Evolutionary conservation across 2,797 vertebrate genomes (phyloP), one percentile per base, ranked within the genome.

Genomic region (Oreortyx pictus): DNA sequence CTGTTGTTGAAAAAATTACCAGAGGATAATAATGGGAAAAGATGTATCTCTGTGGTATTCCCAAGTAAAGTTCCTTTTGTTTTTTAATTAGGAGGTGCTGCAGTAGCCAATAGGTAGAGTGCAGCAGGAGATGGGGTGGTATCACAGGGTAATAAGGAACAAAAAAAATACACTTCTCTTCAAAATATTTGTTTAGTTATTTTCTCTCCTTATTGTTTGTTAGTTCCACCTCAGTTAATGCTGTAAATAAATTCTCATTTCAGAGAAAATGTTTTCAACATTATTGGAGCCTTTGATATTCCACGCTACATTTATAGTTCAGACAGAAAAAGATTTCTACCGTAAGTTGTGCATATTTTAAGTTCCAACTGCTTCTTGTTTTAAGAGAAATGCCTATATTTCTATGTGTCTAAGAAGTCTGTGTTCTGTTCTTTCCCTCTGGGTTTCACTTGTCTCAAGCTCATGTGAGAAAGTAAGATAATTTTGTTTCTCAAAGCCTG

Each of bases 261-360:
- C 97, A 99, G 99, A 97, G 99, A 99, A 92, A 98, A 98, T 88
- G 97, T 99, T 93, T 99, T 99, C 97, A 99, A 98, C 97, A 98
- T 99, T 84, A 99, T 99, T 72, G 99, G 99, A 97, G 99, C 99
- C 27, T 99, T 98, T 62, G 98, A 99, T 86, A 97, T 99, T 43
- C 99, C 99, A 70, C 98, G 98, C 95, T 99, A 98, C 71, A 97
- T 99, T 94, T 99, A 99, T 97, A 99, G 97, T 92, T 96, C 97
- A 64, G 99, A 99, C 96, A 98, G 98, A 72, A 99, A 99, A 97
- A 99, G 99, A 86, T 99, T 99, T 96, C 94, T 99, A 7, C 99
- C 99, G 99, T 99, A 97, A 99, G 99, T 98, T 89, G 85, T 52
- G 17, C 8, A 2, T 75, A 2, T 75, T 33, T 95, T 86, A 56